These are phyloP conservation scores for Loriculus beryllinus DNA, from an alignment of 2,797 vertebrate species.

Conservation along the genomic window DNA sequence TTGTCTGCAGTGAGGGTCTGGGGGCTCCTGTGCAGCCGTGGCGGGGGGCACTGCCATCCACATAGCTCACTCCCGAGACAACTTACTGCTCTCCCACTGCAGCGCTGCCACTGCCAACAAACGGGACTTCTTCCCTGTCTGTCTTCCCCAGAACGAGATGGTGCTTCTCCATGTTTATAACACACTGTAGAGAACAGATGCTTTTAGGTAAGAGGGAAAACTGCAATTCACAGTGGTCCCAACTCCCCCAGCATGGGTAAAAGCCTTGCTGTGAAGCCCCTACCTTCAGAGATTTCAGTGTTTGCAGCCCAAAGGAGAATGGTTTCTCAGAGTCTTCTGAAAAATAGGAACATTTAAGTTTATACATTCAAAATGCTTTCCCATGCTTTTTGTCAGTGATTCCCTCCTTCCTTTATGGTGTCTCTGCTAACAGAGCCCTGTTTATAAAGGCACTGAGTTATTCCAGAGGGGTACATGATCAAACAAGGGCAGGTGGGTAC, in stretches of 20 bases:
- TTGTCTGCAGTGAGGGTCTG: neutral
- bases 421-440: neutral
- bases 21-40: neutral
- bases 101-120: slow-evolving; percentile 55
- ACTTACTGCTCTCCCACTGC: slow-evolving; percentile 75
- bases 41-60: neutral
- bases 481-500: rapidly evolving
- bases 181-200: slow-evolving; percentile 75
- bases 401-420: neutral
- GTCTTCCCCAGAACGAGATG: slow-evolving; percentile 81
- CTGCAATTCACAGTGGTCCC: neutral
- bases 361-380: neutral
- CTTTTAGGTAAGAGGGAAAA: neutral
- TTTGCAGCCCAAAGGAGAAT: slow-evolving; percentile 84
- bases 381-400: neutral
- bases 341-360: slow-evolving; percentile 31
- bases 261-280: neutral
- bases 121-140: slow-evolving; percentile 81
- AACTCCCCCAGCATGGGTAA: neutral
- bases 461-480: neutral
- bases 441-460: neutral
- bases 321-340: slow-evolving; percentile 80
- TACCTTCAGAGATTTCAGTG: slow-evolving; percentile 87
- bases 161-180: slow-evolving; percentile 87
- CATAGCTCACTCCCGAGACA: neutral